These are phyloP conservation scores for Cassiopea xamachana DNA, from an alignment of 30 jellyfish, hydroid and myxozoan species.

Conservation along the genomic window DNA sequence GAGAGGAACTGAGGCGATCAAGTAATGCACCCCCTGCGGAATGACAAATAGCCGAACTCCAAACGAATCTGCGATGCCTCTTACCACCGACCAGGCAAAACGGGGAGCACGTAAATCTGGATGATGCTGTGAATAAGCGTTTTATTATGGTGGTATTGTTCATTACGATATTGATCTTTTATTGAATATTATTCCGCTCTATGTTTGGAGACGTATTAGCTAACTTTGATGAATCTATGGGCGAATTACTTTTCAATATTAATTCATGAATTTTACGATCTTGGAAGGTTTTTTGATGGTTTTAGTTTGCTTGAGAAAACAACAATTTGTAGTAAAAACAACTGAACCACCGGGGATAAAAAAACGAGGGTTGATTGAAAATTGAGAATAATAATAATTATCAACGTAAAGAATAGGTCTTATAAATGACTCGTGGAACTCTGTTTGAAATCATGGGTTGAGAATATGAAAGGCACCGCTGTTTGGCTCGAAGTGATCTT, in stretches of 20 bases:
- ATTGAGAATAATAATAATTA: neutral
- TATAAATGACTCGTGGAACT: neutral
- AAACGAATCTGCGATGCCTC: slow-evolving; percentile 13
- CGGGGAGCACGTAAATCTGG: slow-evolving; percentile 55
- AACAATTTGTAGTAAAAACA: neutral
- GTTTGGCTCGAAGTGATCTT: neutral
- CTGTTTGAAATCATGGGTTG: neutral
- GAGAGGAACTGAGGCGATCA: slow-evolving; percentile 49
- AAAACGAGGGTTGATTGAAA: slow-evolving; percentile 22
- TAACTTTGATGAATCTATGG: neutral
- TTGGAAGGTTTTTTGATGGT: neutral
- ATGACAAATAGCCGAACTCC: slow-evolving; percentile 50
- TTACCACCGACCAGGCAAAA: slow-evolving; percentile 75
- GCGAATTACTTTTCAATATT: slow-evolving; percentile 6
- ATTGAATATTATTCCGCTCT: neutral
- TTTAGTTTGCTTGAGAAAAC: slow-evolving; percentile 10
- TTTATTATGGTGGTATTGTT: slow-evolving; percentile 21
- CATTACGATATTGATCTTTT: slow-evolving; percentile 22
- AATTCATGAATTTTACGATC: neutral
- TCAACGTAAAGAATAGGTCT: neutral
- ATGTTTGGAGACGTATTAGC: neutral
- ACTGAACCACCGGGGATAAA: slow-evolving; percentile 22
- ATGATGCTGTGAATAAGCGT: slow-evolving; percentile 50
- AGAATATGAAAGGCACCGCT: neutral
- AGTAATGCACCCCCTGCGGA: slow-evolving; percentile 68